Percentiles rank a stretch among this genome's conserved stretches.
These are phyloP conservation scores for Drosophila subobscura DNA, from an alignment of 1,140 invertebrate species.

Conservation along the genomic window DNA sequence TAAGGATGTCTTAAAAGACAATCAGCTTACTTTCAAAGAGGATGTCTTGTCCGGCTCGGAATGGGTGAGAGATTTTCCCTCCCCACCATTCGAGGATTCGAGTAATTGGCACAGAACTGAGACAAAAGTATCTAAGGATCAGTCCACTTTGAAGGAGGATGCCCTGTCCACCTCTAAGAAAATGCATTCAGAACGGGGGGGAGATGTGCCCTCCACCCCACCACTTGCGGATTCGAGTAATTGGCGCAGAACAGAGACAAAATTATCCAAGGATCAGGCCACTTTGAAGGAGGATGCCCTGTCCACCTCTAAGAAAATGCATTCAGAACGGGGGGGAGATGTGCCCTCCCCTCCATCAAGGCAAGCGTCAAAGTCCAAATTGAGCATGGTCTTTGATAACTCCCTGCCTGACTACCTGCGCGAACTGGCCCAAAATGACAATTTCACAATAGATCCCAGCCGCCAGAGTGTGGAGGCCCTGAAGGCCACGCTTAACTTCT, in stretches of 20 bases:
- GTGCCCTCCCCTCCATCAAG: neutral
- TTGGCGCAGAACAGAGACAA: neutral
- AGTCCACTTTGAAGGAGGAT: neutral
- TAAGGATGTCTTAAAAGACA: neutral
- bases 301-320: conserved; percentile 4
- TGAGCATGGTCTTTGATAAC: conserved; percentile 70
- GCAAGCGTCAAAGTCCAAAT: conserved; percentile 35
- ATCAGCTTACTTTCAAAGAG: neutral
- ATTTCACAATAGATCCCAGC: conserved; percentile 51
- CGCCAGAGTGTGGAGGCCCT: conserved; percentile 49
- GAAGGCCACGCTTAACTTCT: conserved; percentile 37
- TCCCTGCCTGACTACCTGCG: conserved; percentile 64
- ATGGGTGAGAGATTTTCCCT: neutral
- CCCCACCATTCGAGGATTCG: neutral
- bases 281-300: too few species aligned
- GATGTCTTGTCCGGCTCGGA: too few species aligned
- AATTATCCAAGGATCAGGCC: neutral
- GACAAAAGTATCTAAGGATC: neutral
- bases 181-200: neutral
- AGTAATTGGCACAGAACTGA: too few species aligned
- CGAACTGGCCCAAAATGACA: conserved; percentile 66
- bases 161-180: neutral
- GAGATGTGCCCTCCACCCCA: neutral
- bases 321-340: neutral
- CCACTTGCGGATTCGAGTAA: too few species aligned